phyloP scores from a whole-genome alignment of 2,888 invertebrate species.

The Parasteatoda lunata region DNA sequence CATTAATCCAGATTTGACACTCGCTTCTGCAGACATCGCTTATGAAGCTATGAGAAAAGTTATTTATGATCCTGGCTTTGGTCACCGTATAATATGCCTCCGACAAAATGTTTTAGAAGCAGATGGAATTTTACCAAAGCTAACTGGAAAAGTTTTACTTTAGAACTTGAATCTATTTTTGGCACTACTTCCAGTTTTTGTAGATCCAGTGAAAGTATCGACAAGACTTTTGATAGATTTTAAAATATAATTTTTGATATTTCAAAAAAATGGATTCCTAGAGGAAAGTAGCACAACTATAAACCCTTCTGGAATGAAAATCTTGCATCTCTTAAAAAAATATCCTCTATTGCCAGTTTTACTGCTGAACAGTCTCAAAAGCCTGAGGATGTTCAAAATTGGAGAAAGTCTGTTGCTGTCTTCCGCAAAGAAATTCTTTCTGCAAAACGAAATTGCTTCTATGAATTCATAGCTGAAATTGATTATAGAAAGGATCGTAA shows the following conservation, averaged over 20 bases:
- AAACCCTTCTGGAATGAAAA: neutral
- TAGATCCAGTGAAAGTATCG: neutral
- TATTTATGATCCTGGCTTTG: constrained; percentile 15
- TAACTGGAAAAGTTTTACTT: neutral
- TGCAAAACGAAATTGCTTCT: constrained; percentile 4
- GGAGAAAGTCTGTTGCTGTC: constrained; percentile 11
- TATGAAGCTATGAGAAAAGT: neutral
- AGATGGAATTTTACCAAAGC: constrained; percentile 15
- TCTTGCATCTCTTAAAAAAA: neutral
- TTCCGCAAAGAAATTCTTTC: neutral
- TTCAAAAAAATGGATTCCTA: neutral
- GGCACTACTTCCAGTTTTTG: neutral
- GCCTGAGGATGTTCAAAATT: constrained; percentile 2
- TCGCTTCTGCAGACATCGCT: constrained; percentile 2
- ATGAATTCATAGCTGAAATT: constrained; percentile 1
- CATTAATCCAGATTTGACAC: constrained; percentile 22
- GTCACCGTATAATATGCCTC: neutral
- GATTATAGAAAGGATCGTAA: neutral
- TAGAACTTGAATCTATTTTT: neutral
- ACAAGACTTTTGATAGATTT: constrained; percentile 8
- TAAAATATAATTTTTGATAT: neutral
- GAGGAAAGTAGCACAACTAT: constrained; percentile 4
- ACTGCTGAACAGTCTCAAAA: constrained; percentile 3
- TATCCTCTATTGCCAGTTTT: neutral
- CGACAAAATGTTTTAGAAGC: neutral